These are phyloP conservation scores for Dallia pectoralis DNA, from an alignment of 2,797 vertebrate species.

Conservation along the genomic window DNA sequence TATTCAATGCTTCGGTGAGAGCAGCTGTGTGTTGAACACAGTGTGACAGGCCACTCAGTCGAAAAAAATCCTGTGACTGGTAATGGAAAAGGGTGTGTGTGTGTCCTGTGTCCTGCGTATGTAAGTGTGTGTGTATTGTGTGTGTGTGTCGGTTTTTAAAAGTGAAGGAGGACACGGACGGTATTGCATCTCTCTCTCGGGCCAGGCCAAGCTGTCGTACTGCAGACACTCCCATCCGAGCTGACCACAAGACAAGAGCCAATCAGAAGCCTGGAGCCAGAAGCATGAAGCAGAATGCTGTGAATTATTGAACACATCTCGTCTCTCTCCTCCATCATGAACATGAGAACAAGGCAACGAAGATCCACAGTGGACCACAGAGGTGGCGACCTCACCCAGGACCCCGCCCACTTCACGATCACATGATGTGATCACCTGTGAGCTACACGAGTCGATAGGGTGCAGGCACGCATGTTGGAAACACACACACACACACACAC, in stretches of 20 bases:
- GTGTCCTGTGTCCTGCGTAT: not conserved
- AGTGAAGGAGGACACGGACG: not conserved
- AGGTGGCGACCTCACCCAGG: too few species aligned
- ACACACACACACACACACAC: not conserved
- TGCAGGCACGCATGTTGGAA: not conserved
- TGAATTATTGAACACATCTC: not conserved
- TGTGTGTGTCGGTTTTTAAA: not conserved
- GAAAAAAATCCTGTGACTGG: not conserved
- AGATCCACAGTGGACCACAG: not conserved
- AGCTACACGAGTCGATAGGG: not conserved
- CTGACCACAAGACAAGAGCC: not conserved
- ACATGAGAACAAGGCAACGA: not conserved
- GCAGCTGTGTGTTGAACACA: conserved; percentile 10
- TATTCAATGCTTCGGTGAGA: conserved; percentile 36
- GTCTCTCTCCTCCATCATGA: not conserved
- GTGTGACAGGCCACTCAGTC: not conserved
- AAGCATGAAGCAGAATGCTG: conserved; percentile 1
- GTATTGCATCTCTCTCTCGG: not conserved
- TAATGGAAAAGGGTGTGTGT: not conserved
- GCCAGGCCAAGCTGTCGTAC: not conserved
- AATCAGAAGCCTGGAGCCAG: not conserved
- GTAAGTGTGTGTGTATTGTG: not conserved
- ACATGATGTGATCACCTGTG: too few species aligned
- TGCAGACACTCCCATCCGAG: not conserved
- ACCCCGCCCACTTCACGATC: too few species aligned